phyloP scores from a whole-genome alignment of 2,113 vertebrate genomes.

The Parus major region DNA sequence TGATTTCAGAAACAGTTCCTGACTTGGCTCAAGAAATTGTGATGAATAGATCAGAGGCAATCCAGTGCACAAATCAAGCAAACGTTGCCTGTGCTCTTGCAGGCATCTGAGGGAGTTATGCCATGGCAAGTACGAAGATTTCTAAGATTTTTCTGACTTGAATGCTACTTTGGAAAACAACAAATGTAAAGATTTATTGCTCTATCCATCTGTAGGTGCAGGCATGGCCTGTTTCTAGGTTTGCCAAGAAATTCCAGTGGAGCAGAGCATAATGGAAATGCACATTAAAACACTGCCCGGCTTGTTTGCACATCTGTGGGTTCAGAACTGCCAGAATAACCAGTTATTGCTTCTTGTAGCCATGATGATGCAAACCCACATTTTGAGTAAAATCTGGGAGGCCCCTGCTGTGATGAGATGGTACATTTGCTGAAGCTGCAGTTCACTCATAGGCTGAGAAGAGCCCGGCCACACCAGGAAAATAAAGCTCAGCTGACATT shows the following conservation, averaged over 20 bases:
- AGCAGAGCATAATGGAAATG: not conserved
- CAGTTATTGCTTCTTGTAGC: not conserved
- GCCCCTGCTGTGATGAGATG: not conserved
- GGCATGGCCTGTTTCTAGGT: not conserved
- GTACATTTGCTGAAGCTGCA: constrained; percentile 45
- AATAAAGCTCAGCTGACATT: constrained; percentile 50
- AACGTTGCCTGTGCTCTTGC: not conserved
- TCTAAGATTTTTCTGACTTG: not conserved
- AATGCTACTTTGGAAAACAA: not conserved
- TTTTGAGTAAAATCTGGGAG: not conserved
- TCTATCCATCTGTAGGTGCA: not conserved
- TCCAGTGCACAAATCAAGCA: not conserved
- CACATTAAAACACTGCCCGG: not conserved
- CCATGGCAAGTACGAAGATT: not conserved
- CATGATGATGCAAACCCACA: not conserved
- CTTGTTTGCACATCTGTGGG: not conserved
- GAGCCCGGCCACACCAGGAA: not conserved
- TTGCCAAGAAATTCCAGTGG: not conserved
- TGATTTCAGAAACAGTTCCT: not conserved
- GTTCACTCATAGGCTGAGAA: constrained; percentile 1
- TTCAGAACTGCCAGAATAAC: not conserved
- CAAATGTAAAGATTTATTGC: not conserved
- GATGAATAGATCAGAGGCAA: not conserved
- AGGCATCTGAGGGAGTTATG: not conserved
- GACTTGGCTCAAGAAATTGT: not conserved